Base-by-base conservation (phyloP, 2,797 vertebrate genomes). In the Harpagifer antarcticus region DNA sequence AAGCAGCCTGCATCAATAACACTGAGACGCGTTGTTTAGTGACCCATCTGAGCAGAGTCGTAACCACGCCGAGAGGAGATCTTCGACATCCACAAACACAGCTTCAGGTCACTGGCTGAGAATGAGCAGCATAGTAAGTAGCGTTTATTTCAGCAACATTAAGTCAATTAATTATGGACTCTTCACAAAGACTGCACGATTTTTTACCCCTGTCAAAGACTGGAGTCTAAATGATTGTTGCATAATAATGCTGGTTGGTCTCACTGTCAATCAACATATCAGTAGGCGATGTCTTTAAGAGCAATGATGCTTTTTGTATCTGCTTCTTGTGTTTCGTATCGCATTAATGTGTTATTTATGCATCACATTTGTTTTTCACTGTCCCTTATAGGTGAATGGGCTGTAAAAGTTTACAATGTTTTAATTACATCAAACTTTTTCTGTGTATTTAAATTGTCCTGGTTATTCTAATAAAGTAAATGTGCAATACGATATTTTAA, bases 11-110 rank as follows among this genome's bases (percentile, higher is more conserved):
- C 66, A 65, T 69, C 59, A 77, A 44, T 74, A 63, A 76, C 61
- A 76, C 43, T 13, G 45, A 45, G 49, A 44, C 50, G 59, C 59
- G 62, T 56, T 73, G 52, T 74, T 81, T 59, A 65, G 52, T 78
- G 83, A 86, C 70, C 76, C 52, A 33, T 78, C 70, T 72, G 64
- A 81, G 54, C 16, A 33, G 52, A 80, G 61, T 59, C 1, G 4
- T 62, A 62, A 53, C 57, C 19, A 44, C 10, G 7, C 63, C 31
- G 53, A 31, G 47, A 61, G 5, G 56, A 75, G 63, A 20, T 58
- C 37, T 63, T 37, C 20, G 16, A 78, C 57, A 64, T 61, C 56
- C 54, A 64, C 15, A 66, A 57, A 42, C 52, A 74, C 55, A 62
- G 44, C 66, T 72, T 27, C 14, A 72, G 79, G 75, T 72, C 84